Conservation (phyloP, 2,797 vertebrate genomes). For the Trachops cirrhosus region DNA sequence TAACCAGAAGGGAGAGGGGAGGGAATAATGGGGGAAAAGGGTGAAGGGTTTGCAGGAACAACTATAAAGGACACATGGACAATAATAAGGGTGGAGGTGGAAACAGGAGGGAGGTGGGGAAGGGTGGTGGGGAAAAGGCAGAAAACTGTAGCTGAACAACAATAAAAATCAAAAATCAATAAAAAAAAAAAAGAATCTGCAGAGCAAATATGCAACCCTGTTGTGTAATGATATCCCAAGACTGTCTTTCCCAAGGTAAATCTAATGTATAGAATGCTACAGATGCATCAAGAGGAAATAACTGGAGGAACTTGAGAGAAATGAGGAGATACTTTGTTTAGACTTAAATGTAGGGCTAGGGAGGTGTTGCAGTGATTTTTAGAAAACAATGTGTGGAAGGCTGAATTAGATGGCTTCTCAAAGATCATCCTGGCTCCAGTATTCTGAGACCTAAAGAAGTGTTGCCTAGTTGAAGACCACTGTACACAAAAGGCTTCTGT, state of each 20-base stretch:
- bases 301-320: neutral
- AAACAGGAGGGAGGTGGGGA: too few relatives aligned
- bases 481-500: slow-evolving; percentile 59
- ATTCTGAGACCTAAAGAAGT: neutral
- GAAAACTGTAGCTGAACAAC: too few relatives aligned
- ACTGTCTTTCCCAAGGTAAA: neutral
- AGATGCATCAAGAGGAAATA: neutral
- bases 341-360: neutral
- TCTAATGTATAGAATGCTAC: neutral
- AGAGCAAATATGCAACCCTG: neutral
- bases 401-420: neutral
- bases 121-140: too few relatives aligned
- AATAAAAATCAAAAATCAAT: too few relatives aligned
- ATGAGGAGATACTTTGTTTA: neutral
- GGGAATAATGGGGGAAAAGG: too few relatives aligned
- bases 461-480: slow-evolving; percentile 55
- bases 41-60: too few relatives aligned
- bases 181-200: neutral
- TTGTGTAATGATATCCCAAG: neutral
- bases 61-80: too few relatives aligned
- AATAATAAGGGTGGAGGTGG: too few relatives aligned
- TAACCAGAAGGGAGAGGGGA: too few relatives aligned
- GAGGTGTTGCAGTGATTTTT: neutral
- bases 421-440: slow-evolving; percentile 48
- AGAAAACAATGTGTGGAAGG: neutral